Evolutionary conservation across 2,797 vertebrate species (phyloP).

Genomic region (Anguilla anguilla): DNA sequence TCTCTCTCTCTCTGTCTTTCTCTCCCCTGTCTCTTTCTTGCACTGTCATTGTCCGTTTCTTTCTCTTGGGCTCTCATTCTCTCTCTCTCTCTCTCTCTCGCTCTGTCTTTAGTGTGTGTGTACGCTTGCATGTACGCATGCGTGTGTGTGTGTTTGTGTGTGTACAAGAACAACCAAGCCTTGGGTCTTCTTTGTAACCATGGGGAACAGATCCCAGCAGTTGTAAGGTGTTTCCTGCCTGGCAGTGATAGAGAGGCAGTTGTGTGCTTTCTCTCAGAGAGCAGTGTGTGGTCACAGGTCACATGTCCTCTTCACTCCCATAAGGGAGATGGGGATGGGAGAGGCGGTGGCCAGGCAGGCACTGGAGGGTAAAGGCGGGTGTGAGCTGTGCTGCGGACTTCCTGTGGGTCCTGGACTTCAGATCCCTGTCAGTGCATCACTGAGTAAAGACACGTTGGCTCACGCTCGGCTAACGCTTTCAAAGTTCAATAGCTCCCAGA

Average conservation of each 20-base stretch:
- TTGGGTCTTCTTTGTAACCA: slow-evolving; percentile 11
- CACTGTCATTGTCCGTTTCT: no score
- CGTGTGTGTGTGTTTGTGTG: neutral
- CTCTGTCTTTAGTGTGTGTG: neutral
- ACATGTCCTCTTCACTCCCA: neutral
- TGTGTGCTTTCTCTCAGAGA: neutral
- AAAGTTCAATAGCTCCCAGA: no score
- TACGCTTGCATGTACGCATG: neutral
- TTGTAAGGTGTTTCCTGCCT: slow-evolving; percentile 29
- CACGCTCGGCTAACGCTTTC: no score
- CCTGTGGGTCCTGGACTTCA: neutral
- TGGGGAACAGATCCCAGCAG: neutral
- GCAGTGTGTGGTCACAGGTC: neutral
- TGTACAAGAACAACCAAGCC: neutral
- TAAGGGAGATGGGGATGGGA: no score
- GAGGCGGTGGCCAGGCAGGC: neutral
- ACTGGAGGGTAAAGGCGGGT: neutral
- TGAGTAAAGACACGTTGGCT: no score
- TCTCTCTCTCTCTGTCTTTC: neutral
- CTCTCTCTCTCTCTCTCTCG: no score
- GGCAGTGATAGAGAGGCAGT: slow-evolving; percentile 1
- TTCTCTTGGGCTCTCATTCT: no score
- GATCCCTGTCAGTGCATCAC: neutral
- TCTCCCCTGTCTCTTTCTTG: no score
- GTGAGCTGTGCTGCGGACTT: neutral